Percentiles rank a stretch among this genome's conserved stretches.
Evolutionary conservation across 2,888 invertebrate genomes (phyloP).

Genomic region (Lochmaea crataegi): DNA sequence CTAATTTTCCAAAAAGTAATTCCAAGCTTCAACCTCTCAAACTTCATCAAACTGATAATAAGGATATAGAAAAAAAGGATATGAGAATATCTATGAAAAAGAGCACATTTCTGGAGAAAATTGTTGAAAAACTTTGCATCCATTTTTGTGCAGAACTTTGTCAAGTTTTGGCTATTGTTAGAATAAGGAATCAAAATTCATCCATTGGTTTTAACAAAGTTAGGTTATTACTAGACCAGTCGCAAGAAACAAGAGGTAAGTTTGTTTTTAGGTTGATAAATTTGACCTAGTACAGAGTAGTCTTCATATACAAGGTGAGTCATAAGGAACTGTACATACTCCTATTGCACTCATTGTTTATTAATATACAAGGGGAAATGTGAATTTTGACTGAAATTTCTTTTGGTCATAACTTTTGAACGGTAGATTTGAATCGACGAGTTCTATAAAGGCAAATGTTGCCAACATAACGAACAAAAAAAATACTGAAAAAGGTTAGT

Average conservation of each 20-base stretch:
- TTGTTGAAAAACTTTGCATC: conserved; percentile 70
- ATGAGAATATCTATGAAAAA: conserved; percentile 23
- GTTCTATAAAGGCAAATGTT: no score
- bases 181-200: conserved; percentile 66
- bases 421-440: no score
- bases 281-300: no score
- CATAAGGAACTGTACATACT: no score
- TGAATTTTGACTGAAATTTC: no score
- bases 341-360: no score
- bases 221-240: conserved; percentile 70
- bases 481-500: no score
- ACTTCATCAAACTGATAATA: conserved; percentile 18
- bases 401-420: no score
- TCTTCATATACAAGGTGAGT: no score
- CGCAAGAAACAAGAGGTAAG: conserved; percentile 61
- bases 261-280: neutral
- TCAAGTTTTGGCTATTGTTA: conserved; percentile 70
- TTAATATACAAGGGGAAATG: no score
- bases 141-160: conserved; percentile 78
- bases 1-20: conserved; percentile 67
- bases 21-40: conserved; percentile 30
- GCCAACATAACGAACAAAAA: no score
- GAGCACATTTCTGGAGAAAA: conserved; percentile 61
- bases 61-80: conserved; percentile 9
- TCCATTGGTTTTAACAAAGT: conserved; percentile 72